phyloP scores from a whole-genome alignment of 2,797 vertebrate genomes.

The Argyrosomus regius region DNA sequence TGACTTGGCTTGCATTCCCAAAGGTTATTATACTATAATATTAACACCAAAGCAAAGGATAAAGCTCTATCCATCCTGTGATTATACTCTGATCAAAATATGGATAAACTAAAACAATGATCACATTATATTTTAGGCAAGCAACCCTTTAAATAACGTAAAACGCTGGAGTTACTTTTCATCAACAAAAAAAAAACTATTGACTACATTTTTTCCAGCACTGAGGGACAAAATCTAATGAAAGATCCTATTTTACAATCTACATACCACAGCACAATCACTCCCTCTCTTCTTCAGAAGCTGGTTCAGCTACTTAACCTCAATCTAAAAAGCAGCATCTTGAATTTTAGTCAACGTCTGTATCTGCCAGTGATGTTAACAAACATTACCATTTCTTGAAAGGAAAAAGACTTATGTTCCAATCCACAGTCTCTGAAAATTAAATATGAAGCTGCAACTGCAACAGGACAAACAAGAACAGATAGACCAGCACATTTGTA shows the following conservation, averaged over 20 bases:
- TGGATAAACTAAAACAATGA: constrained; percentile 19
- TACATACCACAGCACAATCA: too few species aligned
- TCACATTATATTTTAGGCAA: neutral
- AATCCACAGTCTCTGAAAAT: neutral
- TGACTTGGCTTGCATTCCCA: constrained; percentile 44
- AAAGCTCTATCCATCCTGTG: constrained; percentile 26
- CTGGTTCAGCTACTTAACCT: too few species aligned
- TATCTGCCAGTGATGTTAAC: neutral
- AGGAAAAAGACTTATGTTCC: neutral
- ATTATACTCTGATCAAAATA: constrained; percentile 27
- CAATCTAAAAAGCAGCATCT: neutral
- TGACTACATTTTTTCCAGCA: neutral
- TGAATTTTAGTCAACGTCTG: neutral
- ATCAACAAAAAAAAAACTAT: neutral
- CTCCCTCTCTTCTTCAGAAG: too few species aligned
- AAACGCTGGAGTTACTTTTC: neutral
- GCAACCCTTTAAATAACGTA: neutral
- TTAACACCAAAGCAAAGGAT: constrained; percentile 49
- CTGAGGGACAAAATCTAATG: neutral
- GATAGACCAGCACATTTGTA: neutral
- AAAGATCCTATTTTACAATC: too few species aligned
- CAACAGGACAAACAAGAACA: neutral
- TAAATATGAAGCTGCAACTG: neutral
- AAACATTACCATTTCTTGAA: neutral
- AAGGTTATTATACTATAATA: constrained; percentile 36